These are phyloP conservation scores for Bujurquina vittata DNA, from an alignment of 2,113 vertebrate species.

Conservation along the genomic window DNA sequence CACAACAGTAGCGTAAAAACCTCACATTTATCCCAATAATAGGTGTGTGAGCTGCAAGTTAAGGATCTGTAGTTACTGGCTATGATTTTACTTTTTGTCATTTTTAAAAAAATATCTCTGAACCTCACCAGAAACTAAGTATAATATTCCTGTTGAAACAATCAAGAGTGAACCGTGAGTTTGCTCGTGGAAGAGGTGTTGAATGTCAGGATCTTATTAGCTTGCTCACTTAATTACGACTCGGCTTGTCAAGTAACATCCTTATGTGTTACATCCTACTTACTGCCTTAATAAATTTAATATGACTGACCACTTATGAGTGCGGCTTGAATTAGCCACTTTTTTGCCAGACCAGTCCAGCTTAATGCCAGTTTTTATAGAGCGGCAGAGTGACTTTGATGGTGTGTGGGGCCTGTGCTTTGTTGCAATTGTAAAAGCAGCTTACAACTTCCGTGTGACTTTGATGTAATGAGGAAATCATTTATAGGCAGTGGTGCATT, in stretches of 20 bases:
- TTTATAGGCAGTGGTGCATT: slow-evolving; percentile 67
- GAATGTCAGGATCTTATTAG: neutral
- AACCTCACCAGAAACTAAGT: neutral
- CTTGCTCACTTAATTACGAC: neutral
- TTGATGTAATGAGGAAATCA: slow-evolving; percentile 78
- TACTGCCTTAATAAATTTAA: slow-evolving; percentile 38
- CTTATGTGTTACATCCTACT: neutral
- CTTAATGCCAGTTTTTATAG: neutral
- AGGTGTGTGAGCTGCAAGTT: neutral
- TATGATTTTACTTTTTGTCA: neutral
- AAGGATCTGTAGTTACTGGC: neutral
- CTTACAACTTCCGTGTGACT: slow-evolving; percentile 76
- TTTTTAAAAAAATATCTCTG: neutral
- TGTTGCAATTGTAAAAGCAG: slow-evolving; percentile 49
- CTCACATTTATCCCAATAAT: neutral
- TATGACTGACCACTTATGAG: slow-evolving; percentile 8
- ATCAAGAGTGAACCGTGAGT: neutral
- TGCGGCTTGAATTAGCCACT: neutral
- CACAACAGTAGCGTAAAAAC: neutral
- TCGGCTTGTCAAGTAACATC: neutral
- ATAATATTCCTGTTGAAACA: neutral
- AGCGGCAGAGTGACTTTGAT: slow-evolving; percentile 8
- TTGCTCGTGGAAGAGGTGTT: neutral
- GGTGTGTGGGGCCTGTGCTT: slow-evolving; percentile 22
- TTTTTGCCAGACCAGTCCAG: neutral